Evolutionary conservation across 2,113 vertebrate genomes (phyloP).

Genomic region (Lonchura striata): DNA sequence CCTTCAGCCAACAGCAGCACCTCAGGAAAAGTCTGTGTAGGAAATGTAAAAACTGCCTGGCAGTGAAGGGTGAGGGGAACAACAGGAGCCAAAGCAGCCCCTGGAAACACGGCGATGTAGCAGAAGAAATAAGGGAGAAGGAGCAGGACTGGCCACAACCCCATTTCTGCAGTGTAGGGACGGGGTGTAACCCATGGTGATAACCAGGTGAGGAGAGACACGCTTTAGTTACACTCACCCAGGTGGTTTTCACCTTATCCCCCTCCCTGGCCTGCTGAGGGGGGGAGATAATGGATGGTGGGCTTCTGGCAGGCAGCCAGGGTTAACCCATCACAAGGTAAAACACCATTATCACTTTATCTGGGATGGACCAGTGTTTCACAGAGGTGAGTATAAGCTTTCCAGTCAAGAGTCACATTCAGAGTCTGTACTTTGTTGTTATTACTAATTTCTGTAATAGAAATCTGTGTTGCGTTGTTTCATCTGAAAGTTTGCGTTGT

Average conservation of each 20-base stretch:
- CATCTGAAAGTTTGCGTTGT: background rate
- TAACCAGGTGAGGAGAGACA: background rate
- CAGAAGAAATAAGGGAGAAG: background rate
- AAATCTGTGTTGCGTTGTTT: background rate
- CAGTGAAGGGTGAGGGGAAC: rapidly evolving
- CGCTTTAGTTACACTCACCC: background rate
- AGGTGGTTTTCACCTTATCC: background rate
- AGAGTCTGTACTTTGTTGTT: background rate
- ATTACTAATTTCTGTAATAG: background rate
- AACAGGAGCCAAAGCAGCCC: rapidly evolving
- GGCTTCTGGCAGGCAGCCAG: background rate
- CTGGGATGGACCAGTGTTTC: background rate
- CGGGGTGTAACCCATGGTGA: background rate
- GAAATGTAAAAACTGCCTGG: background rate
- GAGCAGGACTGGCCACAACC: background rate
- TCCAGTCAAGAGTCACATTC: background rate
- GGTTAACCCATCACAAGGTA: background rate
- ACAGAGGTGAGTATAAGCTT: background rate
- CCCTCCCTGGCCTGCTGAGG: background rate
- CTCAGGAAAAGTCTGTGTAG: background rate
- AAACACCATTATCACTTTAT: background rate
- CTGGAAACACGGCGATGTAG: background rate
- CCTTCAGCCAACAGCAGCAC: rapidly evolving
- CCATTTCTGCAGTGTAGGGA: background rate
- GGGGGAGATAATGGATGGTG: background rate